Conservation (phyloP, 1,140 invertebrate species). For the Drosophila seguyi region DNA sequence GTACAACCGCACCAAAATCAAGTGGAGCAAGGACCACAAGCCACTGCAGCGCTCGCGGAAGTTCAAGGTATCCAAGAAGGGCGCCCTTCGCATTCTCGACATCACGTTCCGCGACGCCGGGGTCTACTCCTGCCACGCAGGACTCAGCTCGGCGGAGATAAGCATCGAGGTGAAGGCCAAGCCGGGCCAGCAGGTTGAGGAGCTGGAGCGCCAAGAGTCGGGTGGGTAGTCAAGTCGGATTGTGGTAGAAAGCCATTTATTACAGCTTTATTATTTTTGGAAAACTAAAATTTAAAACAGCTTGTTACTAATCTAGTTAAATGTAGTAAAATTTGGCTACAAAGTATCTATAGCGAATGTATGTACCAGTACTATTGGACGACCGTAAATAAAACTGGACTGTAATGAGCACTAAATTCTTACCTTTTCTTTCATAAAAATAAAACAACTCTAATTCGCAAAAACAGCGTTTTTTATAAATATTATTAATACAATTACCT, state of each 20-base stretch:
- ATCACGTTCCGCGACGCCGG: constrained; percentile 91
- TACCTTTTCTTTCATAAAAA: background rate
- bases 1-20: constrained; percentile 91
- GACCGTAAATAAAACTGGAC: constrained; percentile 6
- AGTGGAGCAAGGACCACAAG: constrained; percentile 93
- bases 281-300: background rate
- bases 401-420: constrained; percentile 7
- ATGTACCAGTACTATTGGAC: constrained; percentile 1
- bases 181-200: constrained; percentile 91
- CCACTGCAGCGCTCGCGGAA: constrained; percentile 90
- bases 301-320: constrained; percentile 7
- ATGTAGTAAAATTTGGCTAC: background rate
- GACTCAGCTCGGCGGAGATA: constrained; percentile 90
- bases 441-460: background rate
- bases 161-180: constrained; percentile 90
- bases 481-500: background rate
- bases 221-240: constrained; percentile 54
- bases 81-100: constrained; percentile 92
- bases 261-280: constrained; percentile 6
- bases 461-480: background rate
- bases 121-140: constrained; percentile 93
- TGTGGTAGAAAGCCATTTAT: background rate
- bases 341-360: background rate
- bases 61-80: constrained; percentile 94
- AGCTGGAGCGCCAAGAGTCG: constrained; percentile 88